Conservation (phyloP, 2,113 vertebrate genomes). For the Panthera leo region DNA sequence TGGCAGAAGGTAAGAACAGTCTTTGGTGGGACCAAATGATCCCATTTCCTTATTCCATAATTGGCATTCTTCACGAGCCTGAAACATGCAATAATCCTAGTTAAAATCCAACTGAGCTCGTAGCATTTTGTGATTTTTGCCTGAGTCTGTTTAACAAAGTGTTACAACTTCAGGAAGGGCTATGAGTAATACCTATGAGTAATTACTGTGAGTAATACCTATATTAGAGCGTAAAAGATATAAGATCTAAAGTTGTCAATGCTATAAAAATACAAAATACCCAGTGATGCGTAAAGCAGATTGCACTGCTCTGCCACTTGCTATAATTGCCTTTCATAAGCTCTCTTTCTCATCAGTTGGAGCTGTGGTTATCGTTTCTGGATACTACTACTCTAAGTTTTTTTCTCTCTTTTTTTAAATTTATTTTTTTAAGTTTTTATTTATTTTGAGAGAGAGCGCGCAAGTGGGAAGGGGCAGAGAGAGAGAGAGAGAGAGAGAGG, state of each 20-base stretch:
- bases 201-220: neutral
- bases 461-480: no score
- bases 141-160: neutral
- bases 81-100: neutral
- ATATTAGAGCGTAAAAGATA: neutral
- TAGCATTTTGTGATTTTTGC: constrained; percentile 4
- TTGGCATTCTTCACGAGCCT: neutral
- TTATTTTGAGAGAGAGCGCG: no score
- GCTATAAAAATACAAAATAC: neutral
- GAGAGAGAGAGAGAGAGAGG: no score
- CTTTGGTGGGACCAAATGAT: neutral
- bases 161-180: neutral
- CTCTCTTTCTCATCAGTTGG: neutral
- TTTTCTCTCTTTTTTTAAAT: neutral
- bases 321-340: neutral
- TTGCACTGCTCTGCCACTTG: neutral
- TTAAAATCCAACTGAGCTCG: neutral
- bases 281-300: neutral
- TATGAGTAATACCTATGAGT: neutral
- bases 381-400: neutral
- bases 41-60: neutral
- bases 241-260: neutral
- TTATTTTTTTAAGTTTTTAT: neutral
- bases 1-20: neutral
- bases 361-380: neutral